Conservation (phyloP, 2,888 invertebrate genomes). For the Celastrina argiolus region DNA sequence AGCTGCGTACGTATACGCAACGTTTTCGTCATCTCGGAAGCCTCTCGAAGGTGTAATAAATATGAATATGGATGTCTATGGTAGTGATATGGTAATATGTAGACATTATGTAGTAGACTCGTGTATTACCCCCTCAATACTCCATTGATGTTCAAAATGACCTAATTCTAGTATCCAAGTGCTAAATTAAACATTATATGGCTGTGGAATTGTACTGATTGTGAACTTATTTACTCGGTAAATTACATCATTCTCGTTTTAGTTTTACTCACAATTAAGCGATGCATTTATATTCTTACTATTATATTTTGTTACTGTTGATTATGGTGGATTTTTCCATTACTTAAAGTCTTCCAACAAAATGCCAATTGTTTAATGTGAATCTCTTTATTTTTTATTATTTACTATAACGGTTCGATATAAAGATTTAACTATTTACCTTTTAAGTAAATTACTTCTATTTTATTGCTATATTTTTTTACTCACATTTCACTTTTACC, state of each 20-base stretch:
- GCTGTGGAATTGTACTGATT: constrained; percentile 75
- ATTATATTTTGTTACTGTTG: constrained; percentile 36
- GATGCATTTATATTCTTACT: constrained; percentile 42
- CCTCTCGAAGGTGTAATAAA: constrained; percentile 31
- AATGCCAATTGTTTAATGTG: constrained; percentile 51
- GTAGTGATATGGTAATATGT: constrained; percentile 15
- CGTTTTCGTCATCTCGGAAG: not conserved
- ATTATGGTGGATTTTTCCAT: constrained; percentile 65
- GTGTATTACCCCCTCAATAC: constrained; percentile 14
- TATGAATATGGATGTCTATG: constrained; percentile 10
- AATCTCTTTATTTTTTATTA: constrained; percentile 48
- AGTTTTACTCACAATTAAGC: constrained; percentile 43
- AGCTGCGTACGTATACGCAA: constrained; percentile 47
- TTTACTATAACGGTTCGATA: constrained; percentile 63
- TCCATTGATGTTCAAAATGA: constrained; percentile 28
- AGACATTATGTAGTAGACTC: constrained; percentile 16
- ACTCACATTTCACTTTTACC: not conserved
- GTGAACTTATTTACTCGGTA: constrained; percentile 60
- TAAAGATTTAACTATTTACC: constrained; percentile 48
- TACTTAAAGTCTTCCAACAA: constrained; percentile 72
- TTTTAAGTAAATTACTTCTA: constrained; percentile 34
- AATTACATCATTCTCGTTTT: constrained; percentile 44
- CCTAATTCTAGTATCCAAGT: constrained; percentile 59
- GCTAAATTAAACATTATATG: constrained; percentile 70
- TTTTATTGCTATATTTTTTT: constrained; percentile 22